Base-by-base conservation (phyloP, 2,888 invertebrate genomes). In the Hololepta plana region DNA sequence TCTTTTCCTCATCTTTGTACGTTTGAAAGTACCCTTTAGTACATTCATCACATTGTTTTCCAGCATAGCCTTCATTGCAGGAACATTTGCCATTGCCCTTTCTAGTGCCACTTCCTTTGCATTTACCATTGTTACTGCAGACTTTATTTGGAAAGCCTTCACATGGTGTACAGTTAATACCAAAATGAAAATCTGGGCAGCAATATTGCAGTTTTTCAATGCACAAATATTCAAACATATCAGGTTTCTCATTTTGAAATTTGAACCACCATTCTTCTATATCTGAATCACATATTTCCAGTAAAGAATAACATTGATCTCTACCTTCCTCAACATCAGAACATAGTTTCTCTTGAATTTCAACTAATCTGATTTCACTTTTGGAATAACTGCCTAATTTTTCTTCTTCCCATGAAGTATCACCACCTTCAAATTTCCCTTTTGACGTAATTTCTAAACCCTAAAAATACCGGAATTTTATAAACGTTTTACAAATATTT, bases 381-480 rank as follows among this genome's bases (percentile, higher is more conserved):
- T 67, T 74, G 34, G 75, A 69, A 49, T 90, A 91, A 2, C 73
- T 70, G 26, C 73, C 72, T 27, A 84, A 54, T 39, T 84, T 82
- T 44, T 84, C 74, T 49, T 87, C 84, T 48, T 91, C 91, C 87
- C 90, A 91, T 4, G 82, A 85, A 0, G 87, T 71, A 49, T 91
- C 90, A 1, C 91, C 91, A 3, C 91, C 91, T 41, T 84, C 90
- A 54, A 79, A 88, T 51, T 87, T 85, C 7, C 79, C 81, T 39
- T 82, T 67, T n/a, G 73, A 60, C 0, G 90, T 91, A 37, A 66
- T 65, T 34, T 77, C 74, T 36, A 91, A 57, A 2, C 85, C 88
- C 69, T 74, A 39, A 23, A 49, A 47, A 23, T 27, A 31, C 30
- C 12, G 24, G 14, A 26, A 26, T 31, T 8, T 8, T n/a, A 8